phyloP scores from a whole-genome alignment of 2,113 vertebrate species.

The Lepus europaeus region DNA sequence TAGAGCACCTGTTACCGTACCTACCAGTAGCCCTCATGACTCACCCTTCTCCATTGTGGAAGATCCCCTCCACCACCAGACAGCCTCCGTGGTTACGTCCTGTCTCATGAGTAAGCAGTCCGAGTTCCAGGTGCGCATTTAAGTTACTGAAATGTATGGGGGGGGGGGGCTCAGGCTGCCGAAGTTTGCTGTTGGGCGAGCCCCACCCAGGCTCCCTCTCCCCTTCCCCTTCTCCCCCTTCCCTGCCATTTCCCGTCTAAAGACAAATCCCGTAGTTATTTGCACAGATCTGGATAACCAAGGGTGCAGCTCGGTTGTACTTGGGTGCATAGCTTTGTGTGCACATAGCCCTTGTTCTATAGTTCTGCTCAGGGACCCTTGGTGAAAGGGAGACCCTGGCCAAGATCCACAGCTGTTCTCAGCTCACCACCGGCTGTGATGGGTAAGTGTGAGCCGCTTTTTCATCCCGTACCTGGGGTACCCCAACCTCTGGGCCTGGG shows the following conservation, averaged over 20 bases:
- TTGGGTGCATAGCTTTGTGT: not conserved
- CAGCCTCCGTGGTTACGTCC: not conserved
- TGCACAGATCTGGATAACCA: not conserved
- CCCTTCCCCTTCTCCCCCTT: not conserved
- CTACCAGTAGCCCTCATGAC: no score
- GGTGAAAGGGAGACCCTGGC: not conserved
- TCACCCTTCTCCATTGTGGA: not conserved
- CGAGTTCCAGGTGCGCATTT: not conserved
- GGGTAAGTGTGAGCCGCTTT: not conserved
- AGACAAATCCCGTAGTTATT: slow-evolving; percentile 1
- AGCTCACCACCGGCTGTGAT: not conserved
- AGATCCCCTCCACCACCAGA: not conserved
- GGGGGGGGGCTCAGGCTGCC: not conserved
- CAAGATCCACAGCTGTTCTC: not conserved
- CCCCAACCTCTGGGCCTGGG: not conserved
- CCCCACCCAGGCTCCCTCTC: not conserved
- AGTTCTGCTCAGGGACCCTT: slow-evolving; percentile 20
- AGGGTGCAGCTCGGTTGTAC: not conserved
- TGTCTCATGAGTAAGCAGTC: not conserved
- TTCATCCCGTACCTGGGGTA: not conserved
- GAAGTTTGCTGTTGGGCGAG: not conserved
- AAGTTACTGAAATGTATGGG: not conserved
- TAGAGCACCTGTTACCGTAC: not conserved
- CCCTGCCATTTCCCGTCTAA: not conserved
- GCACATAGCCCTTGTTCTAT: not conserved